Evolutionary conservation across 2,113 vertebrate species (phyloP), one percentile per base, ranked within the genome.

Genomic region (Eulacestoma nigropectus): DNA sequence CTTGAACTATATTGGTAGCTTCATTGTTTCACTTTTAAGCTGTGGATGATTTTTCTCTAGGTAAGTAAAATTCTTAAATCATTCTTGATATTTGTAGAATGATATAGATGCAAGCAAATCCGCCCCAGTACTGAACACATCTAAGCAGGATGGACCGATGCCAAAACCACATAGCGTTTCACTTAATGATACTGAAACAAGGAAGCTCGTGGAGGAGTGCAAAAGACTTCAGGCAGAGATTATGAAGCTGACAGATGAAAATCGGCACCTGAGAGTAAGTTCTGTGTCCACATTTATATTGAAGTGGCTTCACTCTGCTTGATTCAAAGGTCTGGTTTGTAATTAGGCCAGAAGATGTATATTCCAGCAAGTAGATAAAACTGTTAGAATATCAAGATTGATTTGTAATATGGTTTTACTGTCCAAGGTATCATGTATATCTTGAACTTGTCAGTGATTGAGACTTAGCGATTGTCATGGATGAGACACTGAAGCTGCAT

Each of bases 201-300:
- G 98, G 97, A 99, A 99, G 82, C 95, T 99, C 23, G 89, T 99
- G 98, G 99, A 99, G 82, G 99, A 99, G 80, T 99, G 99, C 98
- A 99, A 98, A 98, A 98, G 99, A 97, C 98, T 99, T 97, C 99
- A 99, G 92, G 47, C 97, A 37, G 99, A 99, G 94, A 94, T 99
- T 69, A 97, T 98, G 98, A 99, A 99, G 97, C 96, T 99, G 81
- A 96, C 97, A 12, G 99, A 99, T 37, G 99, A 99, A 97, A 99
- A 99, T 97, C 98, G 98, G 92, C 98, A 99, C 96, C 98, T 99
- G 97, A 99, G 98, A 98, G 99, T 99, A 97, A 98, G 98, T 98
- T 93, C 49, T 87, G n/a, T 7, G 13, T 44, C 11, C 7, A 2
- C 5, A 8, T 67, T 91, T 79, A 12, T 52, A 22, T 15, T 56